phyloP scores from a whole-genome alignment of 1,140 invertebrate species.

The Trichonephila clavata region DNA sequence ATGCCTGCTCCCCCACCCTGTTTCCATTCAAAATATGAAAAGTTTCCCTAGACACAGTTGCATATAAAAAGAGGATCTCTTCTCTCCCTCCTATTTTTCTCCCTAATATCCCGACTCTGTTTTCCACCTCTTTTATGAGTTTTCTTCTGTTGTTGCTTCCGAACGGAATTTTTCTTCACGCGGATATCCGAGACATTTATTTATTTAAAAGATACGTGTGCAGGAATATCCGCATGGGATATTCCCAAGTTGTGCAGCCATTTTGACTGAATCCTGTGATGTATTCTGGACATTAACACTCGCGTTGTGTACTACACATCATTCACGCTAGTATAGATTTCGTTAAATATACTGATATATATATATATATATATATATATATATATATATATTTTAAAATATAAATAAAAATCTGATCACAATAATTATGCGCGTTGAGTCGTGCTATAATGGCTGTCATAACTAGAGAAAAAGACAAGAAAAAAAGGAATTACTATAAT shows the following conservation, averaged over 20 bases:
- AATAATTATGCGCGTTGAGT: too few relatives aligned
- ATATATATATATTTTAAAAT: too few relatives aligned
- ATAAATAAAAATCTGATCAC: too few relatives aligned
- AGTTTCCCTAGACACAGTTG: not conserved
- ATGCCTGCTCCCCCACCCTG: too few relatives aligned
- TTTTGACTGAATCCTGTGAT: not conserved
- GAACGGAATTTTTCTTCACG: not conserved
- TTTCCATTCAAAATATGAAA: not conserved
- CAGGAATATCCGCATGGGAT: not conserved
- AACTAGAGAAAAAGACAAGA: too few relatives aligned
- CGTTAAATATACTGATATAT: too few relatives aligned
- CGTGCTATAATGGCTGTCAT: too few relatives aligned
- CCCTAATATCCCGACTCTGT: not conserved
- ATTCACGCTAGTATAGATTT: too few relatives aligned
- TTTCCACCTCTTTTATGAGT: not conserved
- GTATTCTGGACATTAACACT: not conserved
- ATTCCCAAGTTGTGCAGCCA: not conserved
- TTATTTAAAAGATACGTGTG: not conserved
- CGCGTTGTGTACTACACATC: too few relatives aligned
- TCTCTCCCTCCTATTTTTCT: not conserved
- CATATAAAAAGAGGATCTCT: not conserved
- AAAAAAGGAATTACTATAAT: too few relatives aligned
- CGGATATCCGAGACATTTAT: not conserved
- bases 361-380: too few relatives aligned
- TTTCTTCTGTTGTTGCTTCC: not conserved